Evolutionary conservation across 2,113 vertebrate genomes (phyloP).

Genomic region (Aphyosemion australe): DNA sequence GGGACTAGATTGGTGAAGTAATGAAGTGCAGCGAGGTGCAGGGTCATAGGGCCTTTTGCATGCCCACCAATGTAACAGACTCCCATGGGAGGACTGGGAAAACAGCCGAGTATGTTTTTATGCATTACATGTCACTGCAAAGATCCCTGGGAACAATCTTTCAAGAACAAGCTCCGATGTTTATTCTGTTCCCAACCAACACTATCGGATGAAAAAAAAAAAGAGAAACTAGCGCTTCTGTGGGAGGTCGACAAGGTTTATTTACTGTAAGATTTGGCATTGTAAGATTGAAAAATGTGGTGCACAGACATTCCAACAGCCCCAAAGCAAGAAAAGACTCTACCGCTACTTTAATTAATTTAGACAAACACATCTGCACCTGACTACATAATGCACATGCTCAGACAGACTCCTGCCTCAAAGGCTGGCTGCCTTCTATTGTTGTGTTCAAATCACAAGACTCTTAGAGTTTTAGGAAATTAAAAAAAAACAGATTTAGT

Average conservation of each 20-base stretch:
- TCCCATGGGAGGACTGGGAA: slow-evolving; percentile 67
- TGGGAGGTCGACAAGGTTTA: slow-evolving; percentile 37
- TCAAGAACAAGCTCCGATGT: slow-evolving; percentile 30
- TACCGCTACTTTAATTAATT: slow-evolving; percentile 65
- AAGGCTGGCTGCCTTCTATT: slow-evolving; percentile 52
- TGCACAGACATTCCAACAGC: slow-evolving; percentile 32
- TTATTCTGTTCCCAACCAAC: slow-evolving; percentile 36
- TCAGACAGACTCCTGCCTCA: slow-evolving; percentile 65
- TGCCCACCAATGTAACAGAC: slow-evolving; percentile 52
- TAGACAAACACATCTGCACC: slow-evolving; percentile 67
- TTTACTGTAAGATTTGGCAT: slow-evolving; percentile 49
- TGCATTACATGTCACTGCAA: slow-evolving; percentile 59
- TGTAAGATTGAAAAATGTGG: slow-evolving; percentile 23
- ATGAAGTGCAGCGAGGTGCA: slow-evolving; percentile 51
- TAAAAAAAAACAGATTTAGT: slow-evolving; percentile 32
- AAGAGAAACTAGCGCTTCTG: slow-evolving; percentile 16
- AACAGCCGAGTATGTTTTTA: slow-evolving; percentile 70
- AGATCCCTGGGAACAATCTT: slow-evolving; percentile 64
- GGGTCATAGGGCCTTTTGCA: slow-evolving; percentile 61
- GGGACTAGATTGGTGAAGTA: slow-evolving; percentile 43
- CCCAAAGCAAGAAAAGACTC: slow-evolving; percentile 24
- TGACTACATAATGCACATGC: slow-evolving; percentile 63
- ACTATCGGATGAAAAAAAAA: slow-evolving; percentile 15
- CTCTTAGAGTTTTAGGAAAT: slow-evolving; percentile 52
- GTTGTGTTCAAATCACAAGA: slow-evolving; percentile 49